These are phyloP conservation scores for Drosophila sechellia DNA, from an alignment of 1,140 invertebrate genomes.

Conservation along the genomic window DNA sequence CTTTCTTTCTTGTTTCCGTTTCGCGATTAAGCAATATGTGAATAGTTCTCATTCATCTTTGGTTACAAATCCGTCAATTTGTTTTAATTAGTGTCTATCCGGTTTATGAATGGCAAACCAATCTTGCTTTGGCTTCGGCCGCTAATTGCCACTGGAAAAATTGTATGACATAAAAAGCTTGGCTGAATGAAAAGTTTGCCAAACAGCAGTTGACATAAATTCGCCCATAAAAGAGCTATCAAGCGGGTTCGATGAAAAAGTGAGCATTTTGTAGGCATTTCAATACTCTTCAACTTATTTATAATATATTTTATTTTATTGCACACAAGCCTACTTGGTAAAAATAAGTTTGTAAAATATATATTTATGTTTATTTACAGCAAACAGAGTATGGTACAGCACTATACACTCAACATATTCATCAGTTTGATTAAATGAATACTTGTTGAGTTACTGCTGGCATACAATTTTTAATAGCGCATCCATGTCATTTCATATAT, in stretches of 20 bases:
- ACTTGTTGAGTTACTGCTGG: background rate
- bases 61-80: conserved; percentile 41
- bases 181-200: conserved; percentile 21
- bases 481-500: conserved; percentile 21
- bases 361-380: background rate
- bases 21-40: no score
- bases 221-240: conserved; percentile 8
- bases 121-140: conserved; percentile 34
- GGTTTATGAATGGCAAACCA: conserved; percentile 21
- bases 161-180: conserved; percentile 14
- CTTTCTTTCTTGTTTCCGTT: no score
- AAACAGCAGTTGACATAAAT: conserved; percentile 51
- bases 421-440: no score
- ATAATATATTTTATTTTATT: no score
- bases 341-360: no score
- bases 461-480: conserved; percentile 9
- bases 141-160: conserved; percentile 66
- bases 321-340: no score
- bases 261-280: background rate
- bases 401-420: no score
- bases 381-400: background rate
- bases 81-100: conserved; percentile 67
- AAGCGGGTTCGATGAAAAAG: background rate
- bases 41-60: conserved; percentile 7
- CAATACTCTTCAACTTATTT: background rate